phyloP scores from a whole-genome alignment of 30 jellyfish, hydroid and myxozoan genomes.

The Chironex yamaguchii region DNA sequence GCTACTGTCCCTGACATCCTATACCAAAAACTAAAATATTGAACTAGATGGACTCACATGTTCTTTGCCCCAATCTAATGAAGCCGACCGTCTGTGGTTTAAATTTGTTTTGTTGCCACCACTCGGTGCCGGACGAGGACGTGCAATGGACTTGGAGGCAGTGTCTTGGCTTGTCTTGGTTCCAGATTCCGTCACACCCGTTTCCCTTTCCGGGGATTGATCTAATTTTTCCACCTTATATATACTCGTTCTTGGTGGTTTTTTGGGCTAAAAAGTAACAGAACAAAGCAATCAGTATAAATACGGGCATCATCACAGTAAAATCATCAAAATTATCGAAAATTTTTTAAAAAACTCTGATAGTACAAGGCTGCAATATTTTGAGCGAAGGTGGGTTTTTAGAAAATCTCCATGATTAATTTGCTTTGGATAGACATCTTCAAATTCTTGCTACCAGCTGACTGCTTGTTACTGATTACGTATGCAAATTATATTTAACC shows the following conservation, averaged over 20 bases:
- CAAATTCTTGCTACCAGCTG: too few relatives aligned
- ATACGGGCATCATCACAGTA: too few relatives aligned
- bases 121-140: background rate
- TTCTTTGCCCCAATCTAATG: conserved; percentile 1
- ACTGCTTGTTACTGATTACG: too few relatives aligned
- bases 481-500: too few relatives aligned
- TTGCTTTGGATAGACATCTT: too few relatives aligned
- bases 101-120: background rate
- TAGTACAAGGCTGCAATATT: background rate
- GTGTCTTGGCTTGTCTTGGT: background rate
- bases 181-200: background rate
- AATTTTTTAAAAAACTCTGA: too few relatives aligned
- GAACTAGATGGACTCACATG: too few relatives aligned
- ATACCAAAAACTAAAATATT: too few relatives aligned
- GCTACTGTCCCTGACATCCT: too few relatives aligned
- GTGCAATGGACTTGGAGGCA: background rate
- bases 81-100: background rate
- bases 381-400: too few relatives aligned
- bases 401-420: too few relatives aligned
- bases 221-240: background rate
- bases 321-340: too few relatives aligned
- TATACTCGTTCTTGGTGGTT: conserved; percentile 49
- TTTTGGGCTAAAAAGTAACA: conserved; percentile 30
- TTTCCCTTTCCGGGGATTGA: conserved; percentile 7
- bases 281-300: background rate